Conservation (phyloP, 2,888 invertebrate genomes). For the Trypoxylon attenuatum region DNA sequence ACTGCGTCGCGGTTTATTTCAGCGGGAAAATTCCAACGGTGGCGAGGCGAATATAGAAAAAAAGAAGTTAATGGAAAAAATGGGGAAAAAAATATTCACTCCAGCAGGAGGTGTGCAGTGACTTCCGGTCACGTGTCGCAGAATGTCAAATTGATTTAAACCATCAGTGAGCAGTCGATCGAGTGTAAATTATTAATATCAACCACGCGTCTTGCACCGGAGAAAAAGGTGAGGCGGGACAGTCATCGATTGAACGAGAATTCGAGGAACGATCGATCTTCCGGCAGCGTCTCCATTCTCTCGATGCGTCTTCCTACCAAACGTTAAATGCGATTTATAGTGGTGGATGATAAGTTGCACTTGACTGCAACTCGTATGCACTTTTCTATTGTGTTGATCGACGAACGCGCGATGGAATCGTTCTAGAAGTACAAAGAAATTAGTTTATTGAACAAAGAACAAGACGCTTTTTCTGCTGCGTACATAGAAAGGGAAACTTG, state of each 20-base stretch:
- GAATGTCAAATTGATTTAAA: conserved; percentile 35
- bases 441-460: no score
- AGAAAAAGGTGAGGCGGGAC: neutral
- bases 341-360: no score
- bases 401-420: no score
- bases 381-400: no score
- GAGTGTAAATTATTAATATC: conserved; percentile 38
- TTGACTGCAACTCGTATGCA: no score
- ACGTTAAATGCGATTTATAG: no score
- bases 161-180: conserved; percentile 25
- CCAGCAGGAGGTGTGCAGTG: conserved; percentile 4
- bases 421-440: no score
- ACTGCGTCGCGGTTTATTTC: no score
- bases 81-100: conserved; percentile 5
- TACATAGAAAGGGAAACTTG: conserved; percentile 46
- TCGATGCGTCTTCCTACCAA: neutral
- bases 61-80: neutral
- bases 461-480: no score
- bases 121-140: conserved; percentile 18
- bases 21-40: no score
- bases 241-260: conserved; percentile 4
- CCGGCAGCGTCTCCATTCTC: neutral
- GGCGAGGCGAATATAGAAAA: neutral
- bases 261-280: conserved; percentile 1
- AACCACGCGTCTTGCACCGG: conserved; percentile 6